phyloP scores from a whole-genome alignment of 2,113 vertebrate genomes.

The Hydrolagus affinis region DNA sequence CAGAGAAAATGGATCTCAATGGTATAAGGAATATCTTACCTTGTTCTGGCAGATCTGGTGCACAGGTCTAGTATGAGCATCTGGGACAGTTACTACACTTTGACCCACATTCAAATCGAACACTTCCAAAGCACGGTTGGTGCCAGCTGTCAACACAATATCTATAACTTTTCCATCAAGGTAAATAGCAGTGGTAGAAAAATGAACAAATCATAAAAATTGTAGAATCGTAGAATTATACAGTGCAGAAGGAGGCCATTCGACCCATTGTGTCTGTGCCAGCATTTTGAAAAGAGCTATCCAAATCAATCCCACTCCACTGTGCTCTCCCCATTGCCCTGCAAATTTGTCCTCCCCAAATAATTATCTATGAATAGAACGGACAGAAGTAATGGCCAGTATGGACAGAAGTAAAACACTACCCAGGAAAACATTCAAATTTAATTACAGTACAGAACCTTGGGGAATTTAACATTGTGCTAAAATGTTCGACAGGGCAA shows the following conservation, averaged over 20 bases:
- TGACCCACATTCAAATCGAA: slow-evolving; percentile 71
- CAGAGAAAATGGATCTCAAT: too few species aligned
- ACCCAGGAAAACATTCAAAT: neutral
- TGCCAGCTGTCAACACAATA: slow-evolving; percentile 63
- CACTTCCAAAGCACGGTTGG: slow-evolving; percentile 64
- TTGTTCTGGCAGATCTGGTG: slow-evolving; percentile 80
- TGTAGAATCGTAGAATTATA: too few species aligned
- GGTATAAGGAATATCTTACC: slow-evolving; percentile 45
- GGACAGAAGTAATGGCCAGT: neutral
- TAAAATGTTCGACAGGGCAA: neutral
- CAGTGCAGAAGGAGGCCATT: too few species aligned
- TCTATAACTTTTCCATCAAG: slow-evolving; percentile 54
- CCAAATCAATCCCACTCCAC: too few species aligned
- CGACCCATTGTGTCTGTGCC: too few species aligned
- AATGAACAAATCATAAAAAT: neutral
- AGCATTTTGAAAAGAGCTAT: too few species aligned
- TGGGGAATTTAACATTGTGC: neutral
- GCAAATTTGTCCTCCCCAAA: too few species aligned
- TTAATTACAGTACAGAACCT: neutral
- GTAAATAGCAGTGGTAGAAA: neutral
- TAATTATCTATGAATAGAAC: neutral
- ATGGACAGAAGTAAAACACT: slow-evolving; percentile 1
- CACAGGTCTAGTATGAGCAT: slow-evolving; percentile 63
- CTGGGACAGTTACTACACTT: slow-evolving; percentile 54
- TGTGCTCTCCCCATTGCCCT: too few species aligned